Conservation (phyloP, 37 sponge, comb jelly and placozoan species). For the Eunapius fragilis region DNA sequence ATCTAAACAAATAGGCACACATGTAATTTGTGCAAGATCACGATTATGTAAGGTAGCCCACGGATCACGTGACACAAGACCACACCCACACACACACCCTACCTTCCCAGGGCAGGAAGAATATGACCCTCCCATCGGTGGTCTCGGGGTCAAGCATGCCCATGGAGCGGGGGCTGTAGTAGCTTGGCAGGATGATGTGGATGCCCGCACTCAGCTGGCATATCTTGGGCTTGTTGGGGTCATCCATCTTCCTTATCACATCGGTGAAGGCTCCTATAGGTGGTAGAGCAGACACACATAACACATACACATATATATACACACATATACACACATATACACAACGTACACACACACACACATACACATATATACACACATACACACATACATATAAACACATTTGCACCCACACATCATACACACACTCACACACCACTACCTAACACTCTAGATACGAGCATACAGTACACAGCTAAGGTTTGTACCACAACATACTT, state of each 20-base stretch:
- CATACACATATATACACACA: not conserved
- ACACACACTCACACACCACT: not conserved
- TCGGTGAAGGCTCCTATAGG: conserved; percentile 95
- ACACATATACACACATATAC: too few species aligned
- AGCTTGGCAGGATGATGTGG: conserved; percentile 93
- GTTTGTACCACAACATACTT: not conserved
- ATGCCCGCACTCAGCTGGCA: conserved; percentile 90
- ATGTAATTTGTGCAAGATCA: too few species aligned
- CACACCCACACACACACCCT: not conserved
- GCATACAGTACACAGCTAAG: not conserved
- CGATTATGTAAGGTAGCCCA: too few species aligned
- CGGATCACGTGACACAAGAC: not conserved
- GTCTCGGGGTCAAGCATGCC: conserved; percentile 96
- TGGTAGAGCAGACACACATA: too few species aligned
- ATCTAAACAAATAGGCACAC: too few species aligned
- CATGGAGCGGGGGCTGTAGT: conserved; percentile 96
- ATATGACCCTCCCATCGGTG: conserved; percentile 97
- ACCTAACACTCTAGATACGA: not conserved
- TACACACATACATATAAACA: not conserved
- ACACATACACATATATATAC: too few species aligned
- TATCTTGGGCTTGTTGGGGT: conserved; percentile 63
- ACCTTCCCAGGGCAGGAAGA: conserved; percentile 99
- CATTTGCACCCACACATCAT: not conserved
- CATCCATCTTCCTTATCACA: conserved; percentile 86
- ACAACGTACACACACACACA: not conserved